These are phyloP conservation scores for Equus quagga DNA, from an alignment of 2,113 vertebrate species.

Conservation along the genomic window DNA sequence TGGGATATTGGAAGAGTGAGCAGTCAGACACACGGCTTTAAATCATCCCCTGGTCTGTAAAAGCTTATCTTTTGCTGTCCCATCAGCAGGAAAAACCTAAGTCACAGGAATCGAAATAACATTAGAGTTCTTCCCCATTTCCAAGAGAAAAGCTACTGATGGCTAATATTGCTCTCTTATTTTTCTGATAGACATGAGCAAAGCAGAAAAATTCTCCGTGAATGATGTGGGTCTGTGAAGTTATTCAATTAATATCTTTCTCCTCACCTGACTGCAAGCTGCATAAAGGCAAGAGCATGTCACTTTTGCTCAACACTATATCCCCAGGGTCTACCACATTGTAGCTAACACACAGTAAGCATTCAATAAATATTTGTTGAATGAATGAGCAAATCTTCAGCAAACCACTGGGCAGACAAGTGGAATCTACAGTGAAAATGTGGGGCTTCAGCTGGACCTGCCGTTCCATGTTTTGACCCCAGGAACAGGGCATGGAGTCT, in stretches of 20 bases:
- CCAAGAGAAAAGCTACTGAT: not conserved
- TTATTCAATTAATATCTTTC: not conserved
- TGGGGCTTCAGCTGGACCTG: not conserved
- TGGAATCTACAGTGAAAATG: not conserved
- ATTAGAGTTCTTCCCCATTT: not conserved
- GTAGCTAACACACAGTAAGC: not conserved
- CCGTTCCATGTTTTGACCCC: not conserved
- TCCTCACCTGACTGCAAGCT: not conserved
- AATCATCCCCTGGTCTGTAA: not conserved
- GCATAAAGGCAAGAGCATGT: not conserved
- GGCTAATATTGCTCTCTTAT: not conserved
- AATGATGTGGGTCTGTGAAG: not conserved
- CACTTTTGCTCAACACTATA: not conserved
- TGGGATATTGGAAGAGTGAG: not conserved
- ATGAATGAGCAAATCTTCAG: not conserved
- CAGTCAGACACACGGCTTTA: not conserved
- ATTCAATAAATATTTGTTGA: not conserved
- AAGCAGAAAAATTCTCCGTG: constrained; percentile 9
- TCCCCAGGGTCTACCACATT: not conserved
- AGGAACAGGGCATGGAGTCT: not conserved
- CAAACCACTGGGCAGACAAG: not conserved
- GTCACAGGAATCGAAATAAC: not conserved
- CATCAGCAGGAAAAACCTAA: not conserved
- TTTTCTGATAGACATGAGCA: not conserved
- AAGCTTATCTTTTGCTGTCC: not conserved